These are phyloP conservation scores for Nixonia krombeini DNA, from an alignment of 1,140 invertebrate species.

Conservation along the genomic window DNA sequence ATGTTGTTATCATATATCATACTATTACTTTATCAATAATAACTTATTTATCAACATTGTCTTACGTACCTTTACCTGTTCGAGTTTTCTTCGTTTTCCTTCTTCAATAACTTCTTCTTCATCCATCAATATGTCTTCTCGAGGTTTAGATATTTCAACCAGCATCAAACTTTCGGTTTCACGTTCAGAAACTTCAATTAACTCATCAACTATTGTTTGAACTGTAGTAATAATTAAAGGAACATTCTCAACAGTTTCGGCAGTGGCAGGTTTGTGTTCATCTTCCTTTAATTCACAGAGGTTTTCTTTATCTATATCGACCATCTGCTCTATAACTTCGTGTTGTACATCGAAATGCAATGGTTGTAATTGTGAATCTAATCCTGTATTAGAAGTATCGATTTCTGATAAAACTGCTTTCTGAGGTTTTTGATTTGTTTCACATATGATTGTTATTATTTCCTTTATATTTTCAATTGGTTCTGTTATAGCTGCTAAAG, in stretches of 20 bases:
- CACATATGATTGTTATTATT: conserved; percentile 25
- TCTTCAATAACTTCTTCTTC: background rate
- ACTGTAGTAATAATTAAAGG: conserved; percentile 47
- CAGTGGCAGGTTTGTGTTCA: background rate
- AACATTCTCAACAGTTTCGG: conserved; percentile 12
- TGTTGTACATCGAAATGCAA: background rate
- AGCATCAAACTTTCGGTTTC: conserved; percentile 54
- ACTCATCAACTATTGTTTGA: conserved; percentile 58
- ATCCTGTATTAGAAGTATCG: background rate
- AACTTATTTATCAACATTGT: background rate
- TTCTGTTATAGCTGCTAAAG: conserved; percentile 54
- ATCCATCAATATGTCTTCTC: conserved; percentile 1
- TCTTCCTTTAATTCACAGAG: conserved; percentile 1
- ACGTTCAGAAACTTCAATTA: conserved; percentile 57
- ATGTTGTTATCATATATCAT: too few relatives aligned
- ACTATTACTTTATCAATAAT: background rate
- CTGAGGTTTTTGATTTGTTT: background rate
- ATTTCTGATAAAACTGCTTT: background rate
- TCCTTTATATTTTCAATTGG: conserved; percentile 52
- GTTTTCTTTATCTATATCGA: conserved; percentile 7
- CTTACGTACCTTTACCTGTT: background rate
- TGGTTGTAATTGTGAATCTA: background rate
- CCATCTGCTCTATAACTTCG: conserved; percentile 2
- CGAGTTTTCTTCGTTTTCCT: background rate
- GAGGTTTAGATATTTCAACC: conserved; percentile 24